Evolutionary conservation across 2,113 vertebrate species (phyloP).

Genomic region (Strix uralensis): DNA sequence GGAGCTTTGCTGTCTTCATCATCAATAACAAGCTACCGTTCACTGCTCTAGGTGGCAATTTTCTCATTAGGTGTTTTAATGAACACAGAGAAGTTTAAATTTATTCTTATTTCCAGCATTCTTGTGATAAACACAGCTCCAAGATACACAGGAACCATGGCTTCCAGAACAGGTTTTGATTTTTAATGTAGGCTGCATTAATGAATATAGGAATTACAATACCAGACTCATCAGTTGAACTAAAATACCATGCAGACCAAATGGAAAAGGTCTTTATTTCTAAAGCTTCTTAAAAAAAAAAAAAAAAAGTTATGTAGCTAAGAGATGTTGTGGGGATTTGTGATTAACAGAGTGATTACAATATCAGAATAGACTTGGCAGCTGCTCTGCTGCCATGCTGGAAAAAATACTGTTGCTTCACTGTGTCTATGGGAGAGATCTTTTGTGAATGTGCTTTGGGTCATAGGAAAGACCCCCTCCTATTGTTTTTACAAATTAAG

Average conservation of each 20-base stretch:
- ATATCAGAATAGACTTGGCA: neutral
- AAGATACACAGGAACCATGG: neutral
- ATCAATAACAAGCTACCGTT: neutral
- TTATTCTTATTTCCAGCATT: neutral
- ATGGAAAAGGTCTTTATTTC: neutral
- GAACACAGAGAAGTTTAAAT: neutral
- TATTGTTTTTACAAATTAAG: neutral
- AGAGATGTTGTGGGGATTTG: neutral
- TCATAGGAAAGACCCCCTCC: neutral
- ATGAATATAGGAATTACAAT: neutral
- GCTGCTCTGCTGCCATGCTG: neutral
- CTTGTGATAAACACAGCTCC: neutral
- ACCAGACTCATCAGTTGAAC: neutral
- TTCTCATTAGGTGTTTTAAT: conserved; percentile 32
- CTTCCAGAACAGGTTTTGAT: neutral
- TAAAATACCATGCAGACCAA: neutral
- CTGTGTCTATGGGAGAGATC: neutral
- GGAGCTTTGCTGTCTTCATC: neutral
- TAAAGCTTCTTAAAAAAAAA: neutral
- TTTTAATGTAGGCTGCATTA: neutral
- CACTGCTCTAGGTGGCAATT: neutral
- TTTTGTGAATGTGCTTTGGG: neutral
- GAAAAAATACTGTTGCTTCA: neutral
- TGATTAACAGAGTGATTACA: neutral
- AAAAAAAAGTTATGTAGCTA: neutral